phyloP scores from a whole-genome alignment of 2,113 vertebrate species.

The Menidia beryllina region DNA sequence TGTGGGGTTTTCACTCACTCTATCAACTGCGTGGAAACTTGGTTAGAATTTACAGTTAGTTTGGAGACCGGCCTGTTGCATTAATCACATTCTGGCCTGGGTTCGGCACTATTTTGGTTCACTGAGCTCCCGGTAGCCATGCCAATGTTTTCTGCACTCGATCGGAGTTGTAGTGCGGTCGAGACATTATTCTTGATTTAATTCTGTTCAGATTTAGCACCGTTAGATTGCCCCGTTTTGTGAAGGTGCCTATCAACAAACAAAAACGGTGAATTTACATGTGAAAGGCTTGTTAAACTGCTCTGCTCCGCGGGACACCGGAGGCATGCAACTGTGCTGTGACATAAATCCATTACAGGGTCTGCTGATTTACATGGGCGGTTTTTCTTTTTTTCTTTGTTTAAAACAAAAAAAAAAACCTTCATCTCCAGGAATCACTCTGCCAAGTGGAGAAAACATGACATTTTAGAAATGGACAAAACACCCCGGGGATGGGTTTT shows the following conservation, averaged over 20 bases:
- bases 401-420: too few relatives aligned
- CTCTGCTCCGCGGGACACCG: constrained; percentile 9
- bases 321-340: constrained; percentile 40
- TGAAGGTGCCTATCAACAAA: constrained; percentile 14
- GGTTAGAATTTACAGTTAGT: not conserved
- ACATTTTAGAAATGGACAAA: constrained; percentile 46
- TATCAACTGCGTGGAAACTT: not conserved
- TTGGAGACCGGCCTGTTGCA: not conserved
- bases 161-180: constrained; percentile 1
- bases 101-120: not conserved
- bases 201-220: not conserved
- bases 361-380: constrained; percentile 33
- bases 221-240: not conserved
- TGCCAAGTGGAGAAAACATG: constrained; percentile 29
- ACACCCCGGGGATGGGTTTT: not conserved
- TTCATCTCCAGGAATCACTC: not conserved
- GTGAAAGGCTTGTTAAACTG: constrained; percentile 45
- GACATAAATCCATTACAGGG: constrained; percentile 30
- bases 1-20: too few relatives aligned
- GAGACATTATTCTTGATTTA: constrained; percentile 15
- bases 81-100: not conserved
- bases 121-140: not conserved
- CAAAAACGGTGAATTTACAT: constrained; percentile 40
- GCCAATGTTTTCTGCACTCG: not conserved
- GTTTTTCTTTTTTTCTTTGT: constrained; percentile 1